These are phyloP conservation scores for Mormyrus proboscirostris DNA, from an alignment of 2,797 vertebrate species.

Conservation along the genomic window DNA sequence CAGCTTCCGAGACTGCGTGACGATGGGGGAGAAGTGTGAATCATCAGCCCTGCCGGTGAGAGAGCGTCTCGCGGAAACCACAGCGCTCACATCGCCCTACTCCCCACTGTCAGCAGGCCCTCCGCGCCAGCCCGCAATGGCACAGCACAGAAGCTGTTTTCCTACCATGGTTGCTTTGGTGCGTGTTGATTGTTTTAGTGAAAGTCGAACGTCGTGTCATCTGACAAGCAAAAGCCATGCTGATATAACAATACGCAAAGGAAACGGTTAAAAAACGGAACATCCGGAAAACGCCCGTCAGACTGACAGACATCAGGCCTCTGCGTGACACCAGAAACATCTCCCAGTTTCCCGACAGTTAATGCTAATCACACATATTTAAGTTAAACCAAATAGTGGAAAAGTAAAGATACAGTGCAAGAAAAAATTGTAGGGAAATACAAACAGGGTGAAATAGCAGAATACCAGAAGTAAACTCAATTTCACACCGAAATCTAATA, in stretches of 20 bases:
- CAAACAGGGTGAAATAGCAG: neutral
- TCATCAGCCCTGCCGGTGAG: neutral
- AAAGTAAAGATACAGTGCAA: neutral
- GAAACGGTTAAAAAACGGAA: neutral
- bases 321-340: neutral
- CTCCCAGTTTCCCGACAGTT: neutral
- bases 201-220: neutral
- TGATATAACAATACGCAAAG: neutral
- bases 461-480: neutral
- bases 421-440: neutral
- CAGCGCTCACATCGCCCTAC: neutral
- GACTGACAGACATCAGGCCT: neutral
- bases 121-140: neutral
- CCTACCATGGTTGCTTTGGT: neutral
- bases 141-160: neutral
- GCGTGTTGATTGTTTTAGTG: neutral
- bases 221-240: neutral
- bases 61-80: neutral
- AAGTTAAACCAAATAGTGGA: neutral
- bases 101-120: neutral
- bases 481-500: neutral
- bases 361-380: neutral
- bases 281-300: neutral
- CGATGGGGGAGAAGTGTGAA: neutral
- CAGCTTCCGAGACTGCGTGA: neutral